Conservation (phyloP, 2,888 invertebrate species). For the Meta bourneti region DNA sequence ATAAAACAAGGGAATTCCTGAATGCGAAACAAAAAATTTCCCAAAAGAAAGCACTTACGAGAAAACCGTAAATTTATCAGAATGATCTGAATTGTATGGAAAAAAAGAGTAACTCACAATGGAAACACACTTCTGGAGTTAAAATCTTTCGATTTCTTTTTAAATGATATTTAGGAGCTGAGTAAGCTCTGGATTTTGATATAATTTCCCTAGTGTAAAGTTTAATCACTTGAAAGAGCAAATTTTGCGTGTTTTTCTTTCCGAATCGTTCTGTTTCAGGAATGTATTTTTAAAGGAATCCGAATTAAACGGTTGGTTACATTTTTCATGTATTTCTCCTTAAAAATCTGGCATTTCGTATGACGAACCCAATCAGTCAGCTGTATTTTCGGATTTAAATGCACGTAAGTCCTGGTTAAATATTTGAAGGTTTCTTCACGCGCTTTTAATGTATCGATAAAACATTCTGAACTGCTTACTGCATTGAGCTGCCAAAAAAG, state of each 20-base stretch:
- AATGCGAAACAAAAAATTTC: background rate
- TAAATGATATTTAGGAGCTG: constrained; percentile 26
- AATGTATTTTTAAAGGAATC: background rate
- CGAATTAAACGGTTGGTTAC: background rate
- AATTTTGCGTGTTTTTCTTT: background rate
- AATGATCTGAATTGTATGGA: background rate
- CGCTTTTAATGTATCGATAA: background rate
- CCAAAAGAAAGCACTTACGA: background rate
- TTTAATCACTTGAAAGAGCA: constrained; percentile 14
- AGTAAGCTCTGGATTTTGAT: constrained; percentile 22
- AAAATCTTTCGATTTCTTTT: constrained; percentile 1
- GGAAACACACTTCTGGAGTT: background rate
- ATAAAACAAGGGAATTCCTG: background rate
- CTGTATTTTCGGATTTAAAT: background rate
- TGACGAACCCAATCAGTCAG: background rate
- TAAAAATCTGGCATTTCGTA: background rate
- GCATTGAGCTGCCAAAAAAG: background rate
- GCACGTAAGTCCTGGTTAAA: background rate
- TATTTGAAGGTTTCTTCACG: too few species aligned
- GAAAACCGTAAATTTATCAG: background rate
- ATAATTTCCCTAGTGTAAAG: constrained; percentile 40
- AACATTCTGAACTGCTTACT: background rate
- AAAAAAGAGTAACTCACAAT: background rate
- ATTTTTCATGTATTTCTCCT: background rate
- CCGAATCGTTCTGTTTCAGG: background rate